Conservation (phyloP, 92 coral and sea anemone species). For the Virgularia gustaviana region DNA sequence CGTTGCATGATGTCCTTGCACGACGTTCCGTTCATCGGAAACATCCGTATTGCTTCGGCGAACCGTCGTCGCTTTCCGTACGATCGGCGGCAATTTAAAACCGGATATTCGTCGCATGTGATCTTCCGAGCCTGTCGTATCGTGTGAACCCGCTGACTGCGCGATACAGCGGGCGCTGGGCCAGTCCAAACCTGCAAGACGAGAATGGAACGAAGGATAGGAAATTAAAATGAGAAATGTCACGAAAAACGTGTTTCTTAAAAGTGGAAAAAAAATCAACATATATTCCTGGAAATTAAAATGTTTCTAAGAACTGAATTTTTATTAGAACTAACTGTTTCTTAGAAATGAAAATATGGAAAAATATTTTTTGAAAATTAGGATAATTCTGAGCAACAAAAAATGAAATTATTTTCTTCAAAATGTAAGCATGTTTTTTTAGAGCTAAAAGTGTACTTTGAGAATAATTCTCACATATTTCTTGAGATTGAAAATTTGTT, state of each 20-base stretch:
- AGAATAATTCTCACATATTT: too few species aligned
- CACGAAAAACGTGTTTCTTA: background rate
- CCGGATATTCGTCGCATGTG: slow-evolving; percentile 23
- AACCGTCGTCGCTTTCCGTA: slow-evolving; percentile 77
- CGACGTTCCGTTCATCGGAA: slow-evolving; percentile 54
- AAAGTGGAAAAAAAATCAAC: too few species aligned
- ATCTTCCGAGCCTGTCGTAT: slow-evolving; percentile 17
- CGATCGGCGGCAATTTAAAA: slow-evolving; percentile 83
- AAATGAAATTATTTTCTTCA: too few species aligned
- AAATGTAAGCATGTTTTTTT: too few species aligned
- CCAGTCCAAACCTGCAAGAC: slow-evolving; percentile 27
- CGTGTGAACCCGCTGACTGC: background rate
- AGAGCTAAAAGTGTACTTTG: too few species aligned
- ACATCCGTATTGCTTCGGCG: slow-evolving; percentile 67
- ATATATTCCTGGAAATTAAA: too few species aligned
- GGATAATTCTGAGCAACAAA: too few species aligned
- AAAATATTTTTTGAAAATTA: too few species aligned
- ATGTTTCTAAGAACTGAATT: too few species aligned
- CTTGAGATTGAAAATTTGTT: too few species aligned
- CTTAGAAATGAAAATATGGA: too few species aligned
- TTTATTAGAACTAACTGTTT: too few species aligned
- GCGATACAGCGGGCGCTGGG: background rate
- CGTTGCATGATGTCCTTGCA: slow-evolving; percentile 77
- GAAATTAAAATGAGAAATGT: background rate
- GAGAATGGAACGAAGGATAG: slow-evolving; percentile 41